These are phyloP conservation scores for Gallinago jamesoni DNA, from an alignment of 2,113 vertebrate species.

Conservation along the genomic window DNA sequence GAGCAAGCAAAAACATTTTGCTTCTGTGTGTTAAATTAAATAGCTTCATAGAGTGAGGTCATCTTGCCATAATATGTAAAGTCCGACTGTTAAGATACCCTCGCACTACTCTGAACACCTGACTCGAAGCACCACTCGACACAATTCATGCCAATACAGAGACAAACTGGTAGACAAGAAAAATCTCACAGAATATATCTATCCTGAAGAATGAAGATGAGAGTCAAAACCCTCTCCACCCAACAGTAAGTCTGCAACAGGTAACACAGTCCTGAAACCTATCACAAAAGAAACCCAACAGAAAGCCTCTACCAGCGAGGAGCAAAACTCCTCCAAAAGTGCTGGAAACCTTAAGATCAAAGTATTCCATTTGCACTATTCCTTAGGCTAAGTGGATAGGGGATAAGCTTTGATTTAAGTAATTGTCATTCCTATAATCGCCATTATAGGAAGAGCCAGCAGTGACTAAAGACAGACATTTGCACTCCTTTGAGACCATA, in stretches of 20 bases:
- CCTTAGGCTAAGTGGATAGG: not conserved
- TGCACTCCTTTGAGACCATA: not conserved
- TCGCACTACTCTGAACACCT: not conserved
- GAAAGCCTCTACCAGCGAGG: not conserved
- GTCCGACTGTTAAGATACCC: not conserved
- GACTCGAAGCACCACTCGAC: not conserved
- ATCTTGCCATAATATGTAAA: accelerated
- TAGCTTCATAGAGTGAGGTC: not conserved
- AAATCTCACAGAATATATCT: not conserved
- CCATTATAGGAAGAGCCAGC: not conserved
- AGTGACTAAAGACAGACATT: not conserved
- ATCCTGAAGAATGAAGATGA: not conserved
- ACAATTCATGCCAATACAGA: not conserved
- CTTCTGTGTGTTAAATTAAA: not conserved
- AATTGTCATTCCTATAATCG: not conserved
- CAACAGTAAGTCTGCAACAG: not conserved
- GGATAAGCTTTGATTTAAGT: not conserved
- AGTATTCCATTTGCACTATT: not conserved
- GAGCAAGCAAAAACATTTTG: not conserved
- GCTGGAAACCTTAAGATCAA: not conserved
- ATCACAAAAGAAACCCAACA: not conserved
- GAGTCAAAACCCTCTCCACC: not conserved
- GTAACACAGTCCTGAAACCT: not conserved
- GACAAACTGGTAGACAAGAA: not conserved
- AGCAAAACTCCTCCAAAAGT: not conserved